phyloP scores from a whole-genome alignment of 2,888 invertebrate species.

The Trichogramma evanescens region DNA sequence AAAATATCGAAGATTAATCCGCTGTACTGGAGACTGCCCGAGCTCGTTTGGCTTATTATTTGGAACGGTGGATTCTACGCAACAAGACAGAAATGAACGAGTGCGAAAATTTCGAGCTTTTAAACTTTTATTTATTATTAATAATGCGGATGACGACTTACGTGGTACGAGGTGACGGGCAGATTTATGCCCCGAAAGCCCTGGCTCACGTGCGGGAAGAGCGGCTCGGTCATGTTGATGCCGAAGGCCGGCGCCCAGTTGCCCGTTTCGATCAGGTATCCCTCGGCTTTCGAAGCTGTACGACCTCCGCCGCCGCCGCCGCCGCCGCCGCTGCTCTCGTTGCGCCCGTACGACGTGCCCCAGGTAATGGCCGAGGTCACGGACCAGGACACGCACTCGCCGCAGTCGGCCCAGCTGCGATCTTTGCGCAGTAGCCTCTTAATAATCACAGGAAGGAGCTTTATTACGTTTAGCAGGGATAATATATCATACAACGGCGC shows the following conservation, averaged over 20 bases:
- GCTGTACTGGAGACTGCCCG: conserved; percentile 54
- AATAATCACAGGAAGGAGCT: too few relatives aligned
- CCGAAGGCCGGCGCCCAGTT: conserved; percentile 70
- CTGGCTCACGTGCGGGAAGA: conserved; percentile 74
- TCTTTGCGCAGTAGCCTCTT: conserved; percentile 21
- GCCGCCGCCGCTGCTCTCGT: conserved; percentile 23
- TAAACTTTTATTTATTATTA: too few relatives aligned
- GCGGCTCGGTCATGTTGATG: conserved; percentile 57
- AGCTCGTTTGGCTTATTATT: conserved; percentile 57
- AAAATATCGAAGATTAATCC: conserved; percentile 77
- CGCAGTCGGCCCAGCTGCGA: conserved; percentile 21
- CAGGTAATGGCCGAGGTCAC: conserved; percentile 53
- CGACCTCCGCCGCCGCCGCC: too few relatives aligned
- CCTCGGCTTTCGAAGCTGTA: background rate
- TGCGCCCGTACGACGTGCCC: conserved; percentile 51
- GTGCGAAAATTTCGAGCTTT: too few relatives aligned
- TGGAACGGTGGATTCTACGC: conserved; percentile 86
- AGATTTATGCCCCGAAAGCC: conserved; percentile 70
- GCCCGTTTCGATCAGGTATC: conserved; percentile 51
- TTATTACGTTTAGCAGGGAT: too few relatives aligned
- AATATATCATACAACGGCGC: too few relatives aligned
- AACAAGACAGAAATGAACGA: background rate
- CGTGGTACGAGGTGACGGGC: conserved; percentile 71
- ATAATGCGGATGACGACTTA: conserved; percentile 45
- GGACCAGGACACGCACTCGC: conserved; percentile 47